Percentiles rank a stretch among this genome's conserved stretches.
Conservation (phyloP, 2,888 invertebrate species). For the Heterodera filipjevi region DNA sequence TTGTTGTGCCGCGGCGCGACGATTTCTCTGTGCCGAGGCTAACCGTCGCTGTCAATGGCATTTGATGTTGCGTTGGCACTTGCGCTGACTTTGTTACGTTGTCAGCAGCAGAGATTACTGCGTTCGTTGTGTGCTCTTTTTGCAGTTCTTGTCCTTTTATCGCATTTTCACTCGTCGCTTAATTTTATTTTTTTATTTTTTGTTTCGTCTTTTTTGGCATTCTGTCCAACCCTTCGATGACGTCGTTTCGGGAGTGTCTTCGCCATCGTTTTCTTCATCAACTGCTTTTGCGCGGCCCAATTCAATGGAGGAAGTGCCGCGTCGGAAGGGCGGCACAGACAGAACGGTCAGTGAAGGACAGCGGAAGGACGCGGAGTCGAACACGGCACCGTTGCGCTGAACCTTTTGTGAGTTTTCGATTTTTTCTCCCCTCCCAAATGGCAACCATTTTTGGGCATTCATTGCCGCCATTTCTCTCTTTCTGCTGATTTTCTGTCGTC, state of each 20-base stretch:
- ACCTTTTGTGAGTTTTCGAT: not conserved
- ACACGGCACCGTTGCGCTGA: not conserved
- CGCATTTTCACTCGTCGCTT: not conserved
- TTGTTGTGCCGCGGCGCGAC: not conserved
- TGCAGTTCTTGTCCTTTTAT: not conserved
- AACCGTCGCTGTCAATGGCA: not conserved
- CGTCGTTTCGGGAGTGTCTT: not conserved
- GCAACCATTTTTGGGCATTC: not conserved
- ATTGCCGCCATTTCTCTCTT: not conserved
- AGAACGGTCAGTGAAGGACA: not conserved
- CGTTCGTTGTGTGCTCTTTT: not conserved
- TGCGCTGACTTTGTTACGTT: constrained; percentile 15
- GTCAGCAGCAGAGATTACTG: too few species aligned
- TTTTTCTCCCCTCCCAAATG: not conserved
- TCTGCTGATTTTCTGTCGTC: not conserved
- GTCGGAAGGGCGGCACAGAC: constrained; percentile 15
- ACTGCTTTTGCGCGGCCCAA: not conserved
- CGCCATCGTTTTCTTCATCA: constrained; percentile 21
- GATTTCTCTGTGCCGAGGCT: not conserved
- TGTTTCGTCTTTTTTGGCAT: too few species aligned
- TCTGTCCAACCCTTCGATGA: not conserved
- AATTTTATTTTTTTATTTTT: not conserved
- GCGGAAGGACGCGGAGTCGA: not conserved
- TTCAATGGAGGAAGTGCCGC: constrained; percentile 36
- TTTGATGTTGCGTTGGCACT: not conserved